Evolutionary conservation across 2,113 vertebrate genomes (phyloP).

Genomic region (Meriones unguiculatus): DNA sequence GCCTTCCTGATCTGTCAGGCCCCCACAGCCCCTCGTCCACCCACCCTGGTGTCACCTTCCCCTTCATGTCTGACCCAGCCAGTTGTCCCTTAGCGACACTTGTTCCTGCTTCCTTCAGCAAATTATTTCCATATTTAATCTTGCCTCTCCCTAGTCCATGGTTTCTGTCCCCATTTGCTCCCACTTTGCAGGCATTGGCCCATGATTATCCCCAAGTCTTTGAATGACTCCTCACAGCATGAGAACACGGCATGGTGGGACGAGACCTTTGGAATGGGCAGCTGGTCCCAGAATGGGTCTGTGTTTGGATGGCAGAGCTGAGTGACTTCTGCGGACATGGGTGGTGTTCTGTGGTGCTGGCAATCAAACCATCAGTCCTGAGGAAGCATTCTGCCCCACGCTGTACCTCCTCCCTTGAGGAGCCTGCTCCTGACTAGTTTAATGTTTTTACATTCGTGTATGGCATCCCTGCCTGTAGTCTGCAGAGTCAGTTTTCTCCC

Average conservation of each 20-base stretch:
- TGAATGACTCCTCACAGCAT: background rate
- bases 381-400: background rate
- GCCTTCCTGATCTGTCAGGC: background rate
- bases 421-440: background rate
- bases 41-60: background rate
- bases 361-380: background rate
- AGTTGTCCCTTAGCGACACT: slow-evolving; percentile 14
- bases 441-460: background rate
- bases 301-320: background rate
- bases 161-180: background rate
- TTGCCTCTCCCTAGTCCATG: background rate
- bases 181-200: background rate
- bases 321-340: background rate
- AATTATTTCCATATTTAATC: slow-evolving; percentile 52
- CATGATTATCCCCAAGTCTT: background rate
- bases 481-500: background rate
- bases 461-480: too few species aligned
- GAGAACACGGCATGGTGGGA: background rate
- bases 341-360: background rate
- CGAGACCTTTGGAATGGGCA: background rate
- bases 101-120: slow-evolving; percentile 31
- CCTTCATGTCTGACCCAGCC: background rate
- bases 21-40: background rate
- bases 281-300: background rate
- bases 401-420: background rate